Evolutionary conservation across 1,140 invertebrate species (phyloP).

Genomic region (Euwallacea fornicatus): DNA sequence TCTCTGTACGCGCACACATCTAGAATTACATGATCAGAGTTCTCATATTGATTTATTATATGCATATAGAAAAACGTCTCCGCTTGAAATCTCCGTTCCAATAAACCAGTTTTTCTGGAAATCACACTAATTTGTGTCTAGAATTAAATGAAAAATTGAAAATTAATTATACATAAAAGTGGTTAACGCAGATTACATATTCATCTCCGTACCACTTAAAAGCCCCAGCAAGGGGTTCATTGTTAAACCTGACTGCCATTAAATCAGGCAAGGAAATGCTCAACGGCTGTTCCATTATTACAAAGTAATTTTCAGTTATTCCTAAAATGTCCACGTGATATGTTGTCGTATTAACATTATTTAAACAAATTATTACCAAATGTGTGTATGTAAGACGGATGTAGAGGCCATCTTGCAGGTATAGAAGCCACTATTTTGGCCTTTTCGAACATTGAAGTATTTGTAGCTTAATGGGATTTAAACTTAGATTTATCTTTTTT

Average conservation of each 20-base stretch:
- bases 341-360: background rate
- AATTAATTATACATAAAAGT: background rate
- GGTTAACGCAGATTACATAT: slow-evolving; percentile 55
- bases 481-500: background rate
- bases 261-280: slow-evolving; percentile 66
- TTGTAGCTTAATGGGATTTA: background rate
- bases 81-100: slow-evolving; percentile 64
- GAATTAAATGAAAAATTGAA: slow-evolving; percentile 45
- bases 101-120: slow-evolving; percentile 62
- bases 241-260: slow-evolving; percentile 61
- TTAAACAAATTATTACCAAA: slow-evolving; percentile 62
- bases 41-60: slow-evolving; percentile 86
- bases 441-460: slow-evolving; percentile 67
- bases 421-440: slow-evolving; percentile 70
- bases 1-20: slow-evolving; percentile 85
- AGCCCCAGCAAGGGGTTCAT: slow-evolving; percentile 63
- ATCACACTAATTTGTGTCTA: slow-evolving; percentile 77
- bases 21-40: slow-evolving; percentile 68
- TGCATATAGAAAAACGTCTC: slow-evolving; percentile 85
- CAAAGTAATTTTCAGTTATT: slow-evolving; percentile 79
- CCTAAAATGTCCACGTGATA: slow-evolving; percentile 49
- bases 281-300: slow-evolving; percentile 83
- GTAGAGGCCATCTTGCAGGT: slow-evolving; percentile 71
- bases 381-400: slow-evolving; percentile 87
- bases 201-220: slow-evolving; percentile 74